Evolutionary conservation across 2,888 invertebrate genomes (phyloP).

Genomic region (Parthenolecanium corni): DNA sequence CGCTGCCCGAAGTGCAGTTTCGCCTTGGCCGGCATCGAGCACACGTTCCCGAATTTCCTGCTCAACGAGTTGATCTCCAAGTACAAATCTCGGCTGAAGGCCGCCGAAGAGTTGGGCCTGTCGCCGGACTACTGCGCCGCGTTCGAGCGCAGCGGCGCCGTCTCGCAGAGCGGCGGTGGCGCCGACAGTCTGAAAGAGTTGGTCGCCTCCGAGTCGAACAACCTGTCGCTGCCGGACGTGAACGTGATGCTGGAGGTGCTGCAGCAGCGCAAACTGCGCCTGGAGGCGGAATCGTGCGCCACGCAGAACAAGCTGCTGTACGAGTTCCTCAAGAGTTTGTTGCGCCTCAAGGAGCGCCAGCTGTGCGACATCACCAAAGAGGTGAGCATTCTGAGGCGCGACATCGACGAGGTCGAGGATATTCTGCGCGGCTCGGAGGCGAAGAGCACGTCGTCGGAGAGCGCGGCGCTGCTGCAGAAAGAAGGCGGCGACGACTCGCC

Average conservation of each 20-base stretch:
- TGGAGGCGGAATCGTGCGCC: constrained; percentile 68
- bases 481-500: neutral
- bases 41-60: constrained; percentile 75
- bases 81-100: constrained; percentile 42
- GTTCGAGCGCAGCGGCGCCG: constrained; percentile 38
- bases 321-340: constrained; percentile 68
- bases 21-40: constrained; percentile 53
- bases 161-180: constrained; percentile 36
- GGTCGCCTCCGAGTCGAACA: constrained; percentile 55
- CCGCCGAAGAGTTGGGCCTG: constrained; percentile 32
- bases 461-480: constrained; percentile 14
- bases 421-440: constrained; percentile 42
- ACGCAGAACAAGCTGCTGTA: constrained; percentile 70
- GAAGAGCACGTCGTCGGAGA: constrained; percentile 8
- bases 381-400: constrained; percentile 60
- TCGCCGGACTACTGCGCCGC: neutral
- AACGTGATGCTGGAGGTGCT: constrained; percentile 70
- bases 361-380: constrained; percentile 55
- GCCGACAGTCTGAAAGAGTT: constrained; percentile 50
- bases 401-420: constrained; percentile 58
- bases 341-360: constrained; percentile 58
- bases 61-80: constrained; percentile 70
- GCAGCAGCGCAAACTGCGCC: constrained; percentile 61
- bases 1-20: constrained; percentile 77
- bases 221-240: constrained; percentile 64